phyloP scores from a whole-genome alignment of 2,113 vertebrate species.

The Anthoscopus minutus region DNA sequence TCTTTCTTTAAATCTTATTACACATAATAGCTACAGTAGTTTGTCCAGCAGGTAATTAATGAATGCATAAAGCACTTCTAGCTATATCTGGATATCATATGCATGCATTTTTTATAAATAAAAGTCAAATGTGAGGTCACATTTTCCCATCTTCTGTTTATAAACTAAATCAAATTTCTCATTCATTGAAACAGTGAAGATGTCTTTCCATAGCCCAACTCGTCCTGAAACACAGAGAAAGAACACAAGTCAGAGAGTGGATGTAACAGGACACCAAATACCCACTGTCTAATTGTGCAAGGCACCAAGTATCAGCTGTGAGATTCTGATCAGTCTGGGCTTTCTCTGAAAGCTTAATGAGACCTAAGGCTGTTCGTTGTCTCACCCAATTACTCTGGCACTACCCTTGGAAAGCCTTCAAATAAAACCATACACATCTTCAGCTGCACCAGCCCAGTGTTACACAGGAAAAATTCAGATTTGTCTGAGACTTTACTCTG shows the following conservation, averaged over 20 bases:
- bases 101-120: constrained; percentile 80
- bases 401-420: neutral
- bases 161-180: constrained; percentile 94
- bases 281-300: neutral
- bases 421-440: neutral
- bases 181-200: constrained; percentile 99
- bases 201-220: constrained; percentile 94
- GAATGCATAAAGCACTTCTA: constrained; percentile 68
- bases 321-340: neutral
- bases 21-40: constrained; percentile 56
- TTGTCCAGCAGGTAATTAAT: constrained; percentile 66
- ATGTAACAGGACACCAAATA: neutral
- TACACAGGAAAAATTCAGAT: neutral
- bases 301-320: neutral
- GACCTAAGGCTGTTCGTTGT: neutral
- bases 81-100: constrained; percentile 49
- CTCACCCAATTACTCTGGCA: neutral
- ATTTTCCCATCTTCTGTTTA: constrained; percentile 97
- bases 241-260: neutral
- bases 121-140: constrained; percentile 93
- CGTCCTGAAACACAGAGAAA: constrained; percentile 77
- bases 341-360: neutral
- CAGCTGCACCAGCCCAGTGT: neutral
- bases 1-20: constrained; percentile 27
- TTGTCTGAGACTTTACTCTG: neutral